A percentile compares a stretch with the other conserved stretches of the same genome.
These are phyloP conservation scores for Corvus cornix DNA, from an alignment of 2,113 vertebrate species.

Conservation along the genomic window DNA sequence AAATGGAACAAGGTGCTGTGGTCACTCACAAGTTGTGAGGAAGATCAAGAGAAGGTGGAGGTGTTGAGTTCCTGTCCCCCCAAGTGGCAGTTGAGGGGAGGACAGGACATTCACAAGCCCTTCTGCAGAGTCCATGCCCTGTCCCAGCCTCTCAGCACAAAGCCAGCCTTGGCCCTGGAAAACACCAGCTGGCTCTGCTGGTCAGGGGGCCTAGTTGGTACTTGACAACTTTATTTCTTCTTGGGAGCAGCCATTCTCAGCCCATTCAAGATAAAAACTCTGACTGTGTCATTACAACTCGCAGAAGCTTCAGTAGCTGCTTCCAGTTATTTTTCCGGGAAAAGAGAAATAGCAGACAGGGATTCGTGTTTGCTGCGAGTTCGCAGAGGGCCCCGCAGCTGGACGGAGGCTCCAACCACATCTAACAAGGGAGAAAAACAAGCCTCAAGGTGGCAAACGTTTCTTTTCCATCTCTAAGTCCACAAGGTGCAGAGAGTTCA, in stretches of 20 bases:
- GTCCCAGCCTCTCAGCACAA: not conserved
- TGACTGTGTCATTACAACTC: not conserved
- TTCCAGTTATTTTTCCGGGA: not conserved
- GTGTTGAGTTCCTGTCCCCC: not conserved
- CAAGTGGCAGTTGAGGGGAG: rapidly evolving
- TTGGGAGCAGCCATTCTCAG: not conserved
- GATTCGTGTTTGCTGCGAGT: rapidly evolving
- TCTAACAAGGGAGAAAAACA: not conserved
- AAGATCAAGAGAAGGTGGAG: rapidly evolving
- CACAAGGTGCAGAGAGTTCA: not conserved
- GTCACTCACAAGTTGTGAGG: not conserved
- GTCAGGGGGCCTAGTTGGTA: rapidly evolving
- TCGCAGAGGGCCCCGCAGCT: not conserved
- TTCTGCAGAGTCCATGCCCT: not conserved
- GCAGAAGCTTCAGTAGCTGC: not conserved
- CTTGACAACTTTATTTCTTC: not conserved
- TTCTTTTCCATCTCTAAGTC: not conserved
- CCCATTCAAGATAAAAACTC: not conserved
- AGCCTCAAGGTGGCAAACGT: not conserved
- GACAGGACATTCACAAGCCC: not conserved
- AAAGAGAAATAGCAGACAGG: not conserved
- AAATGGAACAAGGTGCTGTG: not conserved
- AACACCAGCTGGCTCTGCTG: not conserved
- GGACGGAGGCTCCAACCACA: not conserved
- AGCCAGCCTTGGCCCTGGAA: not conserved